Evolutionary conservation across 2,113 vertebrate species (phyloP).

Genomic region (Trichechus manatus): DNA sequence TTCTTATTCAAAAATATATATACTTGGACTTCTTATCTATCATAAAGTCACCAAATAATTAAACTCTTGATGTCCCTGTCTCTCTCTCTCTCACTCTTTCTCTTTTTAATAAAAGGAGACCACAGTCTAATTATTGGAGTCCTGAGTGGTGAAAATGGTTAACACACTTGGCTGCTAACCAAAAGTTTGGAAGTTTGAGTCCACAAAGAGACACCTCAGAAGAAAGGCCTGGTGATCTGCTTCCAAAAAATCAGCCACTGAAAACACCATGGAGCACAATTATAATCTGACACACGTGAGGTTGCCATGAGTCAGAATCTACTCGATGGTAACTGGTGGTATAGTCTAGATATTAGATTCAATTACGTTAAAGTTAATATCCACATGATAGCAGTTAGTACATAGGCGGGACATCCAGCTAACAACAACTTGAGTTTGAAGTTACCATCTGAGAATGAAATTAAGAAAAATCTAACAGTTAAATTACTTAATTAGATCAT

Average conservation of each 20-base stretch:
- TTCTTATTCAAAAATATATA: neutral
- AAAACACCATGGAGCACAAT: neutral
- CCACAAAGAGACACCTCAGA: neutral
- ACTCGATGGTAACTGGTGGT: neutral
- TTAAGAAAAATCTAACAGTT: conserved; percentile 49
- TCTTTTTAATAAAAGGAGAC: conserved; percentile 16
- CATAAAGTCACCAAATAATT: conserved; percentile 50
- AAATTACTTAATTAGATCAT: neutral
- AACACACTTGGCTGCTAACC: neutral
- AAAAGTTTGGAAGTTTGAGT: neutral
- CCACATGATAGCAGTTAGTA: neutral
- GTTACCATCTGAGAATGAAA: conserved; percentile 61
- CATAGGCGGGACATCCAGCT: neutral
- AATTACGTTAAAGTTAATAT: conserved; percentile 57
- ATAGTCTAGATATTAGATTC: neutral
- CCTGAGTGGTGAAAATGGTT: neutral
- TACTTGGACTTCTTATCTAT: neutral
- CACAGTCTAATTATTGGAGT: neutral
- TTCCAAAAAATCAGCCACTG: too few species aligned
- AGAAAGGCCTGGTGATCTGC: too few species aligned
- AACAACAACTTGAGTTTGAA: conserved; percentile 38
- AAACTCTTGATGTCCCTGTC: neutral
- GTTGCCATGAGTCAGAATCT: neutral
- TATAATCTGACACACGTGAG: neutral
- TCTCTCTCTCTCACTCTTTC: neutral